Conservation (phyloP, 2,113 vertebrate species). For the Pollimyrus isidori region DNA sequence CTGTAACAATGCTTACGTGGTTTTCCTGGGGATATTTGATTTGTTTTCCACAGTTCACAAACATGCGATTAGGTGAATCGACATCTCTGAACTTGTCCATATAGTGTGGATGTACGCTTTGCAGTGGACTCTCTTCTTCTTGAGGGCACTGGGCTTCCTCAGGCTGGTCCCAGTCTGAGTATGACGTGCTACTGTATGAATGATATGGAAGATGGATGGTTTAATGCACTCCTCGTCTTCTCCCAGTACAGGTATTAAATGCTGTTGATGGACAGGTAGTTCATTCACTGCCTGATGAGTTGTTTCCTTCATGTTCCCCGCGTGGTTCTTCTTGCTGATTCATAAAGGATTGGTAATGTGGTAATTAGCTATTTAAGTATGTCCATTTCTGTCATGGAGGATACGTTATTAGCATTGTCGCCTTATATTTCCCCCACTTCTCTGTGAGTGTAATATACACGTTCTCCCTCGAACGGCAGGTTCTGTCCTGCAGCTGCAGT, state of each 20-base stretch:
- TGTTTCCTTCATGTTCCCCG: neutral
- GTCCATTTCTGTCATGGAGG: neutral
- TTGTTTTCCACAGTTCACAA: neutral
- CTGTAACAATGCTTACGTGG: neutral
- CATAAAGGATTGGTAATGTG: neutral
- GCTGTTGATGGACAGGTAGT: neutral
- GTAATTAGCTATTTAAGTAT: neutral
- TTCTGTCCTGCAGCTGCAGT: neutral
- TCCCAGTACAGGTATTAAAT: neutral
- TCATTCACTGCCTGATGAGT: neutral
- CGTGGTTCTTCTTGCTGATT: neutral
- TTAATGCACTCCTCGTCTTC: neutral
- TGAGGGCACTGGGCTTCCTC: neutral
- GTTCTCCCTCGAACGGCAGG: neutral
- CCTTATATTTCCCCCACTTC: neutral
- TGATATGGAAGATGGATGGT: neutral
- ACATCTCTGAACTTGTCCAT: neutral
- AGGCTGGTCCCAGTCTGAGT: neutral
- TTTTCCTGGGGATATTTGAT: neutral
- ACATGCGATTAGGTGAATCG: neutral
- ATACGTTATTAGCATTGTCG: neutral
- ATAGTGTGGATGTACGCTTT: neutral
- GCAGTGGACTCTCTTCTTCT: neutral
- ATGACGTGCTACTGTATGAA: neutral
- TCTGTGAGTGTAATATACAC: neutral